Evolutionary conservation across 1,140 invertebrate genomes (phyloP).

Genomic region (Antheraea mylitta): DNA sequence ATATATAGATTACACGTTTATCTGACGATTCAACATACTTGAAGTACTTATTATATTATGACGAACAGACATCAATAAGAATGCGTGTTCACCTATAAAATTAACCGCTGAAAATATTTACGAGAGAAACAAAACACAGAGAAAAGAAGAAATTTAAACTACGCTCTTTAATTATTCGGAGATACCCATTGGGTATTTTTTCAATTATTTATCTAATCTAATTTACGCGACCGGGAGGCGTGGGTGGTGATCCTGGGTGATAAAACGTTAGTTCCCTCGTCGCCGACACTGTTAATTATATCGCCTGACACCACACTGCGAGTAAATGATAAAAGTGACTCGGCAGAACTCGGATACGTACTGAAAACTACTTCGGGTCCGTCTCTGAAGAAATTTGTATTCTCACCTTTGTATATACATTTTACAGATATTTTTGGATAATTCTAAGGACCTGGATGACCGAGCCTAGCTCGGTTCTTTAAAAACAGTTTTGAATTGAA

Average conservation of each 20-base stretch:
- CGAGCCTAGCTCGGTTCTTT: too few relatives aligned
- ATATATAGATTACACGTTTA: too few relatives aligned
- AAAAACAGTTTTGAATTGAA: too few relatives aligned
- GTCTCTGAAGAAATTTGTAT: background rate
- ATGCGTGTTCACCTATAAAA: too few relatives aligned
- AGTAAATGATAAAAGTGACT: conserved; percentile 7
- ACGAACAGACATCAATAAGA: too few relatives aligned
- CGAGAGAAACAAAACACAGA: too few relatives aligned
- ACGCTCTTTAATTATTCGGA: background rate
- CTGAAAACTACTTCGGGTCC: background rate
- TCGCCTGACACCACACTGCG: background rate
- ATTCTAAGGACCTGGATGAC: too few relatives aligned
- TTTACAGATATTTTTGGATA: too few relatives aligned
- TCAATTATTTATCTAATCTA: background rate
- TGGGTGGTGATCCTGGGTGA: background rate
- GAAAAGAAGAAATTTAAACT: background rate
- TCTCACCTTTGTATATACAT: background rate
- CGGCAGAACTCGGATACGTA: background rate
- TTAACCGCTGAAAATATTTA: too few relatives aligned
- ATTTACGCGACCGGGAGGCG: background rate
- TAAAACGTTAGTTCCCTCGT: background rate
- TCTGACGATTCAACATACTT: too few relatives aligned
- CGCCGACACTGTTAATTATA: conserved; percentile 5
- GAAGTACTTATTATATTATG: too few relatives aligned
- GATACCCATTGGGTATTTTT: background rate